Evolutionary conservation across 2,113 vertebrate species (phyloP), one percentile per base, ranked within the genome.

Genomic region (Mastomys coucha): DNA sequence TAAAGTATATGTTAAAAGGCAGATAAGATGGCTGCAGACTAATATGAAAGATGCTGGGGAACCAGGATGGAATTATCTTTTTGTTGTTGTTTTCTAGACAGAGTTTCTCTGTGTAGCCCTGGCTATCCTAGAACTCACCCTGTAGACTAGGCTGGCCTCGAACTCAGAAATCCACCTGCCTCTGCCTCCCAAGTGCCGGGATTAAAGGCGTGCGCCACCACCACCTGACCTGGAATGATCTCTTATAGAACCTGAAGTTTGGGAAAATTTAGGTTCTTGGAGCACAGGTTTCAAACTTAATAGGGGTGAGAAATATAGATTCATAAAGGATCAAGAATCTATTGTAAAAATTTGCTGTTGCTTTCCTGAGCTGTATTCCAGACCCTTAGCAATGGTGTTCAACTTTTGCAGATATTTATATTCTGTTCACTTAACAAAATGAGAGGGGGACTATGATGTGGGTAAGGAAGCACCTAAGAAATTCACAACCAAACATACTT

Each of bases 221-320:
- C 45, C 45, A 45, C 45, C 45, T 45, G 45, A 5, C 45, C 45
- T 45, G 45, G 45, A 45, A 45, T 45, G 3, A 45, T 45, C n/a
- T 33, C n/a, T 72, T 72, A 72, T 0, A 13, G 45, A 89, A 91
- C 9, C 69, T 93, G 58, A 91, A 28, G 26, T 93, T 91, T 77
- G 31, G 45, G 33, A 60, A 42, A 5, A 7, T 76, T 88, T 85
- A 58, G 70, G 56, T 33, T 88, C 70, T 87, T 95, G 80, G 88
- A 75, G 49, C 49, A 86, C 51, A 69, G 2, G 58, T 96, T 96
- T 96, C 31, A 91, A 88, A 82, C 88, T 94, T 51, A 8, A 26
- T 56, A 96, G 75, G 81, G 3, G 14, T 84, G 53, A 80, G 49
- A 31, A 93, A 78, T 93, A 86, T 45, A 76, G 49, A 88, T 88